These are phyloP conservation scores for Sciaenops ocellatus DNA, from an alignment of 2,797 vertebrate genomes.

Conservation along the genomic window DNA sequence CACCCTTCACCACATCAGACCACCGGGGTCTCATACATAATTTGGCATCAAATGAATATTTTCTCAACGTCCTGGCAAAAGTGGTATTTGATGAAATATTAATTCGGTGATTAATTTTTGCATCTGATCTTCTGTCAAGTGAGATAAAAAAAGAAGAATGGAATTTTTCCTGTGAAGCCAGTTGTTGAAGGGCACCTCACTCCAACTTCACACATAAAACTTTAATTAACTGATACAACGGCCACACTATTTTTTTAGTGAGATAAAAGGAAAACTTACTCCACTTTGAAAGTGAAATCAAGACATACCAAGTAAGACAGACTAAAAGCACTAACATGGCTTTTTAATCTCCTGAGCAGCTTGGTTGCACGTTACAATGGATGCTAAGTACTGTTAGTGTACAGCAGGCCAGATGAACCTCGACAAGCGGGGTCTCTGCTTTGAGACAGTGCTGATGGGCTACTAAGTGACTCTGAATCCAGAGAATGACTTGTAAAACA, in stretches of 20 bases:
- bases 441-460: conserved; percentile 56
- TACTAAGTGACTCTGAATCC: conserved; percentile 65
- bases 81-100: conserved; percentile 84
- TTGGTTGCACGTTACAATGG: conserved; percentile 49
- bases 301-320: conserved; percentile 64
- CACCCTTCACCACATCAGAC: conserved; percentile 62
- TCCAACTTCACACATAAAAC: conserved; percentile 73
- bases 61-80: conserved; percentile 71
- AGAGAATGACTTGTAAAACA: conserved; percentile 67
- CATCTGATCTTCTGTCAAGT: conserved; percentile 80
- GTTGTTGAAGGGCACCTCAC: conserved; percentile 76
- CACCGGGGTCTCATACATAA: conserved; percentile 80
- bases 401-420: conserved; percentile 50
- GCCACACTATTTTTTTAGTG: conserved; percentile 48
- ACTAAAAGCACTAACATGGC: conserved; percentile 67
- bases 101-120: conserved; percentile 80
- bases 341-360: conserved; percentile 60
- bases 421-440: conserved; percentile 49
- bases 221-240: conserved; percentile 68
- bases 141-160: conserved; percentile 64
- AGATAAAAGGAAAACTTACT: conserved; percentile 57
- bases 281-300: conserved; percentile 58
- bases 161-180: conserved; percentile 66
- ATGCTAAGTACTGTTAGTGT: conserved; percentile 48
- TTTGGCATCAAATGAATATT: conserved; percentile 81